phyloP scores from a whole-genome alignment of 2,113 vertebrate species.

The Pogonocichla stellata region DNA sequence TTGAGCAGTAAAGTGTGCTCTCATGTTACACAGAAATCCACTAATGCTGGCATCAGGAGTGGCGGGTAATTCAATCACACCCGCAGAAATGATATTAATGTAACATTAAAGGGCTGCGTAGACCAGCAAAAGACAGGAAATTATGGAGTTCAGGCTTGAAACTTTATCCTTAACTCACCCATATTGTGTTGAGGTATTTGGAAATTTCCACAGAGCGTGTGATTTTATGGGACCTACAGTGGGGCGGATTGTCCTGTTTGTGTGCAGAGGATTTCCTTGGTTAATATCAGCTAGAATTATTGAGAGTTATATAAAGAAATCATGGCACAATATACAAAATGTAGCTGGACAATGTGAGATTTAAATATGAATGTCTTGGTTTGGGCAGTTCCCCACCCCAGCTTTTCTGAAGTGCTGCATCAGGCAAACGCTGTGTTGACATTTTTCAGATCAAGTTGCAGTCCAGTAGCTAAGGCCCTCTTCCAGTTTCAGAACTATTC shows the following conservation, averaged over 20 bases:
- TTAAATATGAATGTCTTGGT: background rate
- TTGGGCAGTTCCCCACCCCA: background rate
- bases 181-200: background rate
- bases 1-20: background rate
- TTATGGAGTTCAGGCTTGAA: conserved; percentile 39
- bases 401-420: background rate
- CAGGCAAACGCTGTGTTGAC: background rate
- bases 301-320: conserved; percentile 12
- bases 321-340: background rate
- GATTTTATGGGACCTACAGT: background rate
- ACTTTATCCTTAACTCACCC: conserved; percentile 50
- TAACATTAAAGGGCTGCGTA: conserved; percentile 42
- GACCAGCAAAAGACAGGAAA: conserved; percentile 56
- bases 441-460: background rate
- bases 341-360: background rate
- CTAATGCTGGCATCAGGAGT: background rate
- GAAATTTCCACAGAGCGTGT: background rate
- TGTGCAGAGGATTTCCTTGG: background rate
- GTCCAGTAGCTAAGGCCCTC: background rate
- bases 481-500: background rate
- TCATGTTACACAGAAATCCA: conserved; percentile 11
- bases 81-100: conserved; percentile 46
- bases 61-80: conserved; percentile 9
- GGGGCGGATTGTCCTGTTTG: background rate
- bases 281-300: background rate